Evolutionary conservation across 1,140 invertebrate genomes (phyloP).

Genomic region (Lepidurus couesii): DNA sequence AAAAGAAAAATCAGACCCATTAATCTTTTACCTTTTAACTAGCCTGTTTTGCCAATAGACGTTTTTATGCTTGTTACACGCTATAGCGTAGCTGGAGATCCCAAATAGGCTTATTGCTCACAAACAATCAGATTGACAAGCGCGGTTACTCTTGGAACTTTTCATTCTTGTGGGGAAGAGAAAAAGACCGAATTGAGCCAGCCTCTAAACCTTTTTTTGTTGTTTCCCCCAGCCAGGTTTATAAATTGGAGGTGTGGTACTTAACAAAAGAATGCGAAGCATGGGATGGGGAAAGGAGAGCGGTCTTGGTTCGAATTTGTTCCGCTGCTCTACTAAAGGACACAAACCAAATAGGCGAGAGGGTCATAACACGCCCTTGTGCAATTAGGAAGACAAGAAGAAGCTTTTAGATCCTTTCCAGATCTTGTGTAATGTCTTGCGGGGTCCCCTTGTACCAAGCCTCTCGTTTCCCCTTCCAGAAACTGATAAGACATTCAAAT

Average conservation of each 20-base stretch:
- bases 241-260: slow-evolving; percentile 15
- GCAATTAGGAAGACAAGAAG: slow-evolving; percentile 18
- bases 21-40: no score
- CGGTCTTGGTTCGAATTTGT: neutral
- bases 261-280: slow-evolving; percentile 13
- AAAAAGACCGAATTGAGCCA: neutral
- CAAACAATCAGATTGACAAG: slow-evolving; percentile 1
- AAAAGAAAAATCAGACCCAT: no score
- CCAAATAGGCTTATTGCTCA: slow-evolving; percentile 3
- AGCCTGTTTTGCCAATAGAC: neutral
- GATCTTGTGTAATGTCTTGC: slow-evolving; percentile 8
- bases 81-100: neutral
- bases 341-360: slow-evolving; percentile 13
- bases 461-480: neutral
- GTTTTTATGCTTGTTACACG: slow-evolving; percentile 5
- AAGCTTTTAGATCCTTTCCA: slow-evolving; percentile 3
- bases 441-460: neutral
- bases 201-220: neutral
- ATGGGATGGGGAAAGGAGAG: neutral
- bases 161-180: neutral
- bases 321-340: slow-evolving; percentile 18
- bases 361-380: slow-evolving; percentile 4
- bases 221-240: neutral
- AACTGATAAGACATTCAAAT: neutral
- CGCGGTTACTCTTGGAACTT: neutral